These are phyloP conservation scores for Galago senegalensis DNA, from an alignment of 2,797 vertebrate genomes.

Conservation along the genomic window DNA sequence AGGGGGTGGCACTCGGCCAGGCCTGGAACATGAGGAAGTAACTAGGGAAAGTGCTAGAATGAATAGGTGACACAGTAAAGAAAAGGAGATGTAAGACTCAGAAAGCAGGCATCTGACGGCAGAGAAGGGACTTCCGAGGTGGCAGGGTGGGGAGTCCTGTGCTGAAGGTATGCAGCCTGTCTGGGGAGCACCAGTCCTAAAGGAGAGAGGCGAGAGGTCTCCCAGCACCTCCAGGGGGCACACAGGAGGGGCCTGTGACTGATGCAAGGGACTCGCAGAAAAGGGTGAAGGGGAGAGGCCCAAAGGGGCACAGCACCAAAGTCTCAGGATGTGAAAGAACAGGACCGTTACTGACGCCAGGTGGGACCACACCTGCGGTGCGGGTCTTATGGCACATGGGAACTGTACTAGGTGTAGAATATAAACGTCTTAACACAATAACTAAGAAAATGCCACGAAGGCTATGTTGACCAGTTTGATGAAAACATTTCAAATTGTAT, in stretches of 20 bases:
- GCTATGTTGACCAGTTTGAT: too few species aligned
- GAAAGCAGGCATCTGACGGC: not conserved
- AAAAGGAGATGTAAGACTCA: not conserved
- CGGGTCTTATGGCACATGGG: too few species aligned
- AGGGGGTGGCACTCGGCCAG: too few species aligned
- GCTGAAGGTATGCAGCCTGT: accelerated
- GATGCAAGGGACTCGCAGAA: not conserved
- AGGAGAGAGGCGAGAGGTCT: not conserved
- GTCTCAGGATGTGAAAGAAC: not conserved
- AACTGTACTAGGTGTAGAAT: too few species aligned
- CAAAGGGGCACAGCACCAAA: not conserved
- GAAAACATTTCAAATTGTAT: too few species aligned
- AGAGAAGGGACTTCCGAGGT: not conserved
- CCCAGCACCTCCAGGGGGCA: too few species aligned
- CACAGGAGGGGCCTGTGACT: not conserved
- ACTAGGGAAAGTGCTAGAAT: not conserved
- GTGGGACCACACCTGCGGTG: too few species aligned
- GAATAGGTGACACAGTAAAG: not conserved
- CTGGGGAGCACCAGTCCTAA: not conserved
- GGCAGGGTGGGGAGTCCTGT: not conserved
- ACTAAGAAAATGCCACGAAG: too few species aligned
- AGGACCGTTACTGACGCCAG: not conserved
- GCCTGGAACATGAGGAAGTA: not conserved
- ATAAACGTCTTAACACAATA: too few species aligned
- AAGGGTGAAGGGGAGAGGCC: not conserved